A percentile compares a stretch with the other conserved stretches of the same genome.
Conservation (phyloP, 2,888 invertebrate species). For the Megastigmus dorsalis region DNA sequence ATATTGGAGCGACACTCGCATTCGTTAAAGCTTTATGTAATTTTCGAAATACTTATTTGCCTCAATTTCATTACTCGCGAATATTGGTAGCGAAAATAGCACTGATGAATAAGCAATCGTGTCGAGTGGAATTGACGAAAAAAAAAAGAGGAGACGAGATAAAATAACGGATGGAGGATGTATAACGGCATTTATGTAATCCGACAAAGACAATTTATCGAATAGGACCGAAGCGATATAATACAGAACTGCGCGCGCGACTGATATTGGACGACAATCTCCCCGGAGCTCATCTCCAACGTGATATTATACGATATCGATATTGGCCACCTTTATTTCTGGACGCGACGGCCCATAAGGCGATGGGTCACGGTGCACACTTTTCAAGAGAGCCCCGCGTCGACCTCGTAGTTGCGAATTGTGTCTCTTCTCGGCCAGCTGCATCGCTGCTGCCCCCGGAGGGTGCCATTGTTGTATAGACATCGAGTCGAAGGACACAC, state of each 20-base stretch:
- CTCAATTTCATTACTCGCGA: no score
- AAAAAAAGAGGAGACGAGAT: no score
- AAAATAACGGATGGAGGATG: no score
- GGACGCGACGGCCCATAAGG: background rate
- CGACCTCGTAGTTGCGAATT: background rate
- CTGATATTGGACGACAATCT: constrained; percentile 29
- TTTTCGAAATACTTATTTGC: no score
- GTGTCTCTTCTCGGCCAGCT: background rate
- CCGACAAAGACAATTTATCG: background rate
- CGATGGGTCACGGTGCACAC: background rate
- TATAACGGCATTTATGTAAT: background rate
- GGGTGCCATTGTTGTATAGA: constrained; percentile 1
- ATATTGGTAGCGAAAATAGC: no score
- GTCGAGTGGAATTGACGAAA: no score
- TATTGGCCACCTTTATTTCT: constrained; percentile 23
- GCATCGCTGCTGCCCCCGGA: background rate
- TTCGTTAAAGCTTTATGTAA: no score
- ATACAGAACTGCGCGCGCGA: constrained; percentile 5
- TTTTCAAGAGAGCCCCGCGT: background rate
- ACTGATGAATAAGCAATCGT: no score
- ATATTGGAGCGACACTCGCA: no score
- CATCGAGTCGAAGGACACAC: constrained; percentile 9
- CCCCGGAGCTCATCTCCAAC: background rate
- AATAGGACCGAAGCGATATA: background rate
- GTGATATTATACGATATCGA: constrained; percentile 27